Base-by-base conservation (phyloP, 1,140 invertebrate species). In the Acromyrmex echinatior region DNA sequence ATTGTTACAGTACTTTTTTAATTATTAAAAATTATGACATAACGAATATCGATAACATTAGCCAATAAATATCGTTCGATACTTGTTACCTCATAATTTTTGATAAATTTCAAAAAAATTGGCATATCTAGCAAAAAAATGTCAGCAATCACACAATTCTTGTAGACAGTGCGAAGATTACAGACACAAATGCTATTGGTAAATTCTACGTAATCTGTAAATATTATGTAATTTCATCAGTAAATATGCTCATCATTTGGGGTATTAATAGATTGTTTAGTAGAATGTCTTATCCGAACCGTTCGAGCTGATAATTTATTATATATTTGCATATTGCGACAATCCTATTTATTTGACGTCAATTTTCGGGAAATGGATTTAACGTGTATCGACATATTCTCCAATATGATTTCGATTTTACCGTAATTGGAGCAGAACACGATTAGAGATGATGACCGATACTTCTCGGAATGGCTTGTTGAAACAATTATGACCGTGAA, bases 271-370 rank as follows among this genome's bases (percentile, higher is more conserved):
- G 1, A 74, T 21, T 21, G 18, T 51, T 53, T 70, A 25, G 18
- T 51, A 16, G 2, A 25, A 51, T 49, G 35, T 58, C 71, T 58
- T 39, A 49, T 58, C 18, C 6, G 28, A 31, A 25, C 45, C 5
- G 28, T 16, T 25, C 10, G 2, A 60, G 31, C n/a, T 74, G 25
- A 14, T 10, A 74, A 60, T 74, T 39, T 10, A 16, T 16, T 74
- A 58, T 39, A 45, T 45, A 58, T 58, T 58, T 21, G 21, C 31
- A 6, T 74, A 58, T 35, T 21, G 70, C 53, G 31, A 74, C 53
- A 31, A 28, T 58, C n/a, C 71, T 58, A 58, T 74, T 51, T 25
- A 60, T 58, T 74, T 74, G 71, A 74, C 71, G 31, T 74, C 53
- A 74, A 21, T 74, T 74, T 74, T 35, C 10, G 53, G 53, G 71